These are phyloP conservation scores for Molossus alvarezi DNA, from an alignment of 2,797 vertebrate genomes.

Conservation along the genomic window DNA sequence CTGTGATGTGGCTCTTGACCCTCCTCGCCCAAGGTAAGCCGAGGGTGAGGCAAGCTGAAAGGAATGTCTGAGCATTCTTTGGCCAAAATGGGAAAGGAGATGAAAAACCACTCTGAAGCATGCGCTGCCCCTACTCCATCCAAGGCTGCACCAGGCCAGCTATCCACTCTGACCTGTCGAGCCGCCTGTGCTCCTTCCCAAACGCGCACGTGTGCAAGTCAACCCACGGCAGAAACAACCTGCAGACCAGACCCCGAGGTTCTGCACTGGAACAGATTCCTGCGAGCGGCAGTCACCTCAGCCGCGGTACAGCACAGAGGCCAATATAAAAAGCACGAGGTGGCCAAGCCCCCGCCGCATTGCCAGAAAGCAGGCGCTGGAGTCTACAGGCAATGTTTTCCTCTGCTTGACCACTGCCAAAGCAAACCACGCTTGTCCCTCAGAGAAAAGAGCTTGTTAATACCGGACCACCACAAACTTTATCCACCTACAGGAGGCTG, in stretches of 20 bases:
- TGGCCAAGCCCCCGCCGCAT: background rate
- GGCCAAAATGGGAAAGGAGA: background rate
- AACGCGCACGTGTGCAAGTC: background rate
- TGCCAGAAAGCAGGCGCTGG: background rate
- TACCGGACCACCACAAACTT: background rate
- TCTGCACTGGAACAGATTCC: background rate
- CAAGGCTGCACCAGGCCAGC: background rate
- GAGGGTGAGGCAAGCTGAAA: constrained; percentile 27
- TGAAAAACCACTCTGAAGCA: background rate
- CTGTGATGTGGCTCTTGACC: background rate
- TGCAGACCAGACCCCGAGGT: background rate
- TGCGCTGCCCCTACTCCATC: background rate
- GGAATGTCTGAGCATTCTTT: constrained; percentile 13
- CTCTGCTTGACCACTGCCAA: background rate
- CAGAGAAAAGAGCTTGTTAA: constrained; percentile 12
- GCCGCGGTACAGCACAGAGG: background rate
- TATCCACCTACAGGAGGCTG: background rate
- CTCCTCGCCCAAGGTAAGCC: constrained; percentile 47
- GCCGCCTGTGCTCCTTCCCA: background rate
- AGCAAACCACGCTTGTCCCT: constrained; percentile 52
- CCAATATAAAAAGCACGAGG: background rate
- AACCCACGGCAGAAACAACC: background rate
- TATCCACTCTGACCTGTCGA: rapidly evolving
- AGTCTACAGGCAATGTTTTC: background rate
- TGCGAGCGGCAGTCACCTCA: background rate